Evolutionary conservation across 2,888 invertebrate genomes (phyloP).

Genomic region (Digitonthophagus gazella): DNA sequence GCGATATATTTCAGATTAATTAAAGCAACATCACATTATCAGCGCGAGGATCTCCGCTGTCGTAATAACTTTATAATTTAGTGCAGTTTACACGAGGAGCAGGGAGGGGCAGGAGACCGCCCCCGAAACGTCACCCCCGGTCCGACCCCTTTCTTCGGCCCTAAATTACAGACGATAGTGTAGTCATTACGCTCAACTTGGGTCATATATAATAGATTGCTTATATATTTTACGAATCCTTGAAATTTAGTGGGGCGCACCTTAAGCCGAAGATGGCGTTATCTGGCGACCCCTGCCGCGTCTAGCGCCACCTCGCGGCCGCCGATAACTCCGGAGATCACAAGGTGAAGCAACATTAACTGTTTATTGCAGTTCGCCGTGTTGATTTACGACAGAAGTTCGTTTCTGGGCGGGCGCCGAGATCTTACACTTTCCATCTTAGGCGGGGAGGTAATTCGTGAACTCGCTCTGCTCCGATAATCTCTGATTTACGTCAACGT

Average conservation of each 20-base stretch:
- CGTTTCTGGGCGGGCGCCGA: conserved; percentile 12
- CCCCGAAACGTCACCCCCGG: conserved; percentile 30
- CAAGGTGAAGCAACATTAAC: conserved; percentile 54
- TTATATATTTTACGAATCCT: conserved; percentile 46
- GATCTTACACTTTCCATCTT: conserved; percentile 14
- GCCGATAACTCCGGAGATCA: conserved; percentile 48
- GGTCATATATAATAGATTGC: conserved; percentile 49
- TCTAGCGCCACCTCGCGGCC: conserved; percentile 6
- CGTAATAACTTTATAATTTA: conserved; percentile 57
- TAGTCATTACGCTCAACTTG: conserved; percentile 42
- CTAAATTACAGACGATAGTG: conserved; percentile 46
- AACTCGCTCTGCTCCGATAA: conserved; percentile 6
- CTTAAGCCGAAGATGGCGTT: conserved; percentile 46
- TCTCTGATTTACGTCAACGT: conserved; percentile 12
- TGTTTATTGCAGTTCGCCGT: conserved; percentile 42
- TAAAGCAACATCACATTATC: conserved; percentile 56
- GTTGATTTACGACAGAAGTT: conserved; percentile 28
- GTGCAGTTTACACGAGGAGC: conserved; percentile 49
- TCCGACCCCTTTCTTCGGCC: conserved; percentile 36
- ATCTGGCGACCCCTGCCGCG: conserved; percentile 30
- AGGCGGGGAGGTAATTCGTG: neutral
- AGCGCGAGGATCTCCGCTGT: conserved; percentile 53
- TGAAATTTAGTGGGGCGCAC: conserved; percentile 38
- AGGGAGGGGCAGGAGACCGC: conserved; percentile 37
- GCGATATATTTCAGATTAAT: conserved; percentile 54